Conservation (phyloP, 2,113 vertebrate species). For the Melanocharis versteri region DNA sequence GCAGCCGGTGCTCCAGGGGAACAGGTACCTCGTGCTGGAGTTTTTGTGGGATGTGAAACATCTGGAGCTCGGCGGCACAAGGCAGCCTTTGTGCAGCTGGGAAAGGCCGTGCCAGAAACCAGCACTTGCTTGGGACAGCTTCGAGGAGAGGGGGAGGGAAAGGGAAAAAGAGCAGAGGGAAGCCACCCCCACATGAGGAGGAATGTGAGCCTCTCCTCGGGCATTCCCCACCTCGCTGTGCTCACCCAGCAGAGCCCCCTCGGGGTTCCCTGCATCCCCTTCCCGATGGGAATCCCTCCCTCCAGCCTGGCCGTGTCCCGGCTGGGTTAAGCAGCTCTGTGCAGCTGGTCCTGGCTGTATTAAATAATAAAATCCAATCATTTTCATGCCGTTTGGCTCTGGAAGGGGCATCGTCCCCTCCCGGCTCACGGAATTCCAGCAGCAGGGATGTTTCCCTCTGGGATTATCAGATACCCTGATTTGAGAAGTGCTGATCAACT, state of each 20-base stretch:
- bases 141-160: not conserved
- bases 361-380: accelerated
- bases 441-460: not conserved
- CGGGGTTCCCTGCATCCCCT: accelerated
- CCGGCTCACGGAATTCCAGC: not conserved
- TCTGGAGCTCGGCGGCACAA: conserved; percentile 70
- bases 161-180: no score
- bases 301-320: not conserved
- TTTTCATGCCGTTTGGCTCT: not conserved
- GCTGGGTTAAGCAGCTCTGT: accelerated
- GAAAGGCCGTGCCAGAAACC: conserved; percentile 39
- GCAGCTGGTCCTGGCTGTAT: not conserved
- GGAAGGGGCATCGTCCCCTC: not conserved
- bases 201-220: not conserved
- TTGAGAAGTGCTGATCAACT: not conserved
- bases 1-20: conserved; percentile 22
- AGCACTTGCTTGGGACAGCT: not conserved
- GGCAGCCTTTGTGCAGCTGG: conserved; percentile 60
- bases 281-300: not conserved
- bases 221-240: accelerated
- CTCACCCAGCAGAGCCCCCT: not conserved
- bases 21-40: conserved; percentile 30
- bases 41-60: conserved; percentile 60
- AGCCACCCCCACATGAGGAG: not conserved
- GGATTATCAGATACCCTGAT: not conserved